Evolutionary conservation across 2,797 vertebrate species (phyloP).

Genomic region (Crossoptilon crossoptilon): DNA sequence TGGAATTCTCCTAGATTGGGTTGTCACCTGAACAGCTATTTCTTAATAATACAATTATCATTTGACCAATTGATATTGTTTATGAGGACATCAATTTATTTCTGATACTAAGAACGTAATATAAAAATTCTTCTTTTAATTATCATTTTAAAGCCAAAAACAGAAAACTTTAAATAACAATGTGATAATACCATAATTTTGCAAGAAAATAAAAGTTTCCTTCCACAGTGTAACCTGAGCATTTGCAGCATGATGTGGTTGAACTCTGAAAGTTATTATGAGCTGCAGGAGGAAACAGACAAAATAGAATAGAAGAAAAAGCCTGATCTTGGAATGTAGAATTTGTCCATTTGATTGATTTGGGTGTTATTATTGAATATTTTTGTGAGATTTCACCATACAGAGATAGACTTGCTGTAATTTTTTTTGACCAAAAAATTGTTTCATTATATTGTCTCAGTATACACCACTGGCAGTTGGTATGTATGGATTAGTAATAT

Average conservation of each 20-base stretch:
- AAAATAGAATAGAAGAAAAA: not conserved
- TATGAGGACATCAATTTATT: not conserved
- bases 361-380: not conserved
- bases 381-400: not conserved
- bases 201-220: not conserved
- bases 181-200: not conserved
- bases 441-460: not conserved
- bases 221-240: not conserved
- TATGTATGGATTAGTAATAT: constrained; percentile 1
- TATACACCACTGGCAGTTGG: not conserved
- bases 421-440: constrained; percentile 4
- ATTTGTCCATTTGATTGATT: not conserved
- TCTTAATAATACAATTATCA: not conserved
- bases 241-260: not conserved
- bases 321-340: not conserved
- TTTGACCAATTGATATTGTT: not conserved
- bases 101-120: not conserved
- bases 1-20: not conserved
- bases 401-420: not conserved
- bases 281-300: not conserved
- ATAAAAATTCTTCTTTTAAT: not conserved
- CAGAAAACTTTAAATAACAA: not conserved
- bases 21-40: not conserved
- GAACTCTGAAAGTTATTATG: not conserved
- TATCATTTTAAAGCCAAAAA: not conserved